phyloP scores from a whole-genome alignment of 1,140 invertebrate genomes.

The Epicauta chinensis region DNA sequence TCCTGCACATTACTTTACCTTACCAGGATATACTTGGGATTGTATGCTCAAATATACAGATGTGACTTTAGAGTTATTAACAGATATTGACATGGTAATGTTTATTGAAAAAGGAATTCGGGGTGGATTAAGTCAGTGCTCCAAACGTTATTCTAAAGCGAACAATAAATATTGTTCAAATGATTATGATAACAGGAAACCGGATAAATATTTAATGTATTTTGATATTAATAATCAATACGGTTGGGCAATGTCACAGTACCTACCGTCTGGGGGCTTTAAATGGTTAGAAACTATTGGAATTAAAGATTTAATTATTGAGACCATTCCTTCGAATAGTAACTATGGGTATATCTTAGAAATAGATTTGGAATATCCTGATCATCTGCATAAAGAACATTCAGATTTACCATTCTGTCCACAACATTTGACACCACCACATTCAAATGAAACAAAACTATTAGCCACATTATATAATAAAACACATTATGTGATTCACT shows the following conservation, averaged over 20 bases:
- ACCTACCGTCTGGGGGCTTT: constrained; percentile 43
- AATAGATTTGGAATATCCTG: constrained; percentile 21
- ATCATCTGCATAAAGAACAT: constrained; percentile 34
- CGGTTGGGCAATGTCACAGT: constrained; percentile 45
- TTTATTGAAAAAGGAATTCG: constrained; percentile 32
- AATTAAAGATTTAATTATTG: constrained; percentile 35
- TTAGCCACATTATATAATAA: constrained; percentile 36
- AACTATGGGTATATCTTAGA: constrained; percentile 47
- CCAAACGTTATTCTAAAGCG: constrained; percentile 17
- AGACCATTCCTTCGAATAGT: constrained; percentile 35
- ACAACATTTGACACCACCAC: constrained; percentile 25
- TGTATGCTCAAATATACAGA: constrained; percentile 40
- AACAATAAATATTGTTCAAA: constrained; percentile 18
- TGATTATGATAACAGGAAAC: constrained; percentile 11
- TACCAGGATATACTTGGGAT: constrained; percentile 42
- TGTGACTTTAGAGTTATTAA: constrained; percentile 45
- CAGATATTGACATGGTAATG: constrained; percentile 33
- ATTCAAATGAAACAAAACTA: constrained; percentile 40
- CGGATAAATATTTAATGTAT: constrained; percentile 34
- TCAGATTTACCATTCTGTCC: constrained; percentile 42
- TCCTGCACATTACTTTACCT: constrained; percentile 39
- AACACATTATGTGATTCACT: constrained; percentile 41
- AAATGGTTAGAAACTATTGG: constrained; percentile 36
- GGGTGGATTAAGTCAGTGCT: constrained; percentile 23
- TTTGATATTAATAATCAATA: constrained; percentile 52